Base-by-base conservation (phyloP, 2,888 invertebrate genomes). In the Trileptium ribeirensis region DNA sequence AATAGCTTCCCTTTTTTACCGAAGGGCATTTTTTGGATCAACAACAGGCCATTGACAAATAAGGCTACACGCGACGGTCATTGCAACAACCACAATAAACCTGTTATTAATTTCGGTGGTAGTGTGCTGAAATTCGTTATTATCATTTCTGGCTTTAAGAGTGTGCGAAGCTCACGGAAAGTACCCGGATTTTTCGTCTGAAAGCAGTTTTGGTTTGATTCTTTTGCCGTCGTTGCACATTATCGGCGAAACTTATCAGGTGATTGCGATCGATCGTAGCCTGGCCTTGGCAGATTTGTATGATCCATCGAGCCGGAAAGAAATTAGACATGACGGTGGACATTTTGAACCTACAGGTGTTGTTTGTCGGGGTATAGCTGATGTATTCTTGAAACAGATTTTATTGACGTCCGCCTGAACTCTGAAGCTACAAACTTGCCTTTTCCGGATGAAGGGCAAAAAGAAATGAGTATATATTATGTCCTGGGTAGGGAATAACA, bases 71-170 rank as follows among this genome's bases (percentile, higher is more conserved):
- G n/a, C n/a, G n/a, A n/a, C n/a, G n/a, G n/a, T n/a, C n/a, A n/a
- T n/a, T n/a, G n/a, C n/a, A n/a, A n/a, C n/a, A n/a, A n/a, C n/a
- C n/a, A n/a, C n/a, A n/a, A n/a, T n/a, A n/a, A n/a, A n/a, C n/a
- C n/a, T n/a, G n/a, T n/a, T n/a, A n/a, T n/a, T n/a, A n/a, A n/a
- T 51, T 51, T 24, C 8, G 24, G 24, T 51, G 51, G 8, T 8
- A 51, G 8, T 95, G 86, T 91, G 93, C 85, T 70, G n/a, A 70
- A 70, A 70, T 96, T 96, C 92, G 94, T 93, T 29, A 93, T 96
- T 85, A 90, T 95, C 84, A 91, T 93, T 83, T 93, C 95, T 37
- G 95, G 95, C 0, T 96, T 95, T 87, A 92, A 93, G 84, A 95
- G 95, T 33, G 92, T 93, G 31, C 93, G 94, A 86, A 88, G 92